Evolutionary conservation across 2,888 invertebrate genomes (phyloP).

Genomic region (Parnassius glacialis): DNA sequence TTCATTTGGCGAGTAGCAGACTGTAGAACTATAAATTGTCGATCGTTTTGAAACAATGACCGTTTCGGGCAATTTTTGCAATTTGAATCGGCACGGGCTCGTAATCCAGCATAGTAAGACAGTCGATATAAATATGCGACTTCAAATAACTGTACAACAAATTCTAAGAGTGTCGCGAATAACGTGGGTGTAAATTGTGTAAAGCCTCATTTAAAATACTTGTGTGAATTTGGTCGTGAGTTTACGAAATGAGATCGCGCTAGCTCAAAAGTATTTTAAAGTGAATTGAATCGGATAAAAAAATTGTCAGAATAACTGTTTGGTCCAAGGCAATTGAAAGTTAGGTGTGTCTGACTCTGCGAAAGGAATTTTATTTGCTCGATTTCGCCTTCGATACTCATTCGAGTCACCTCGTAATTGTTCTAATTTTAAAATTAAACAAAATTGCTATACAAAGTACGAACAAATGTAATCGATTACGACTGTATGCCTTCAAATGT

Average conservation of each 20-base stretch:
- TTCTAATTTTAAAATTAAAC: conserved; percentile 42
- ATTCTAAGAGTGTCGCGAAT: conserved; percentile 8
- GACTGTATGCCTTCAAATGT: conserved; percentile 20
- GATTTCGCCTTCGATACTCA: conserved; percentile 65
- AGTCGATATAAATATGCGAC: conserved; percentile 1
- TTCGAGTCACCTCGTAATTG: conserved; percentile 48
- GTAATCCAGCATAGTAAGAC: no score
- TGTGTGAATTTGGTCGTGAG: conserved; percentile 23
- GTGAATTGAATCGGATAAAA: conserved; percentile 25
- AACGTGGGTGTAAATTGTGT: conserved; percentile 27
- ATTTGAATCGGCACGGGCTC: conserved; percentile 55
- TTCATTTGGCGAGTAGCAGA: conserved; percentile 38
- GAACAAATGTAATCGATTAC: conserved; percentile 33
- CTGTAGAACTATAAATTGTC: conserved; percentile 41
- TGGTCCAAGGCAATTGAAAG: conserved; percentile 11
- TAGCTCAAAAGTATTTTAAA: conserved; percentile 13
- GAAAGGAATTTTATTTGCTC: conserved; percentile 63
- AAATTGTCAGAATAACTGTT: conserved; percentile 19
- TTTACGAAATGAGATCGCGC: conserved; percentile 17
- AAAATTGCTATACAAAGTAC: conserved; percentile 37
- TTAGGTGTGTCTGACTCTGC: conserved; percentile 45
- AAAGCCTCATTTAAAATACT: conserved; percentile 27
- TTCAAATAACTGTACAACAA: conserved; percentile 8
- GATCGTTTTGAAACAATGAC: conserved; percentile 53
- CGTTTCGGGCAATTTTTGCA: conserved; percentile 51